Percentiles rank a stretch among this genome's conserved stretches.
These are phyloP conservation scores for Lepeophtheirus nordmannii DNA, from an alignment of 2,888 invertebrate genomes.

Conservation along the genomic window DNA sequence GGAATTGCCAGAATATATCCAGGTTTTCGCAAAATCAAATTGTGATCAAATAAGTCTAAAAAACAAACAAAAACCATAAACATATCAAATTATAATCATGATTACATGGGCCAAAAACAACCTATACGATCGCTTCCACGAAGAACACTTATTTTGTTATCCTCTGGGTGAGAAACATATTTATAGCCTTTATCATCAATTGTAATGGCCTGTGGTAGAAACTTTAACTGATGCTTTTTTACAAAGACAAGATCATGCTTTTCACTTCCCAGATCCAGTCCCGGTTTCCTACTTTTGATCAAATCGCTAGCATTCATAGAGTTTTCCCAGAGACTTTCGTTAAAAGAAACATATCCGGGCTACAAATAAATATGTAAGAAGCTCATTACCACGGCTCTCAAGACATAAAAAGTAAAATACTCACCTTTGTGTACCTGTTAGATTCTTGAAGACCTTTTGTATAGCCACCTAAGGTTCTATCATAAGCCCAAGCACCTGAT, in stretches of 20 bases:
- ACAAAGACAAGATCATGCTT: not conserved
- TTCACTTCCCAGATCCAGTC: not conserved
- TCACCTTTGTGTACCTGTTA: not conserved
- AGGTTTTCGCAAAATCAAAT: not conserved
- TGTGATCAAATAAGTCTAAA: not conserved
- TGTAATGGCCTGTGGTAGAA: conserved; percentile 1
- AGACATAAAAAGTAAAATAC: not conserved
- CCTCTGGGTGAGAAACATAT: not conserved
- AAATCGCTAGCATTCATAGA: not conserved
- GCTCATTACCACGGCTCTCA: not conserved
- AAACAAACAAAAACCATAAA: not conserved
- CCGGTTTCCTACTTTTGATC: not conserved
- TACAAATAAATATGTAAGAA: not conserved
- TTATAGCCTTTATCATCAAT: not conserved
- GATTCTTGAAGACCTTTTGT: not conserved
- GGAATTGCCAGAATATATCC: not conserved
- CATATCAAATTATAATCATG: not conserved
- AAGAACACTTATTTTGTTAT: not conserved
- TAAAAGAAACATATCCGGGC: not conserved
- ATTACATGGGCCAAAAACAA: not conserved
- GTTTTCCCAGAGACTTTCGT: not conserved
- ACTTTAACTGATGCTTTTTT: not conserved
- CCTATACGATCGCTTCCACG: not conserved
- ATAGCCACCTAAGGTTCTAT: not conserved
- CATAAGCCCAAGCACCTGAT: not conserved